phyloP scores from a whole-genome alignment of 2,797 vertebrate genomes.

The Clarias laeviceps region DNA sequence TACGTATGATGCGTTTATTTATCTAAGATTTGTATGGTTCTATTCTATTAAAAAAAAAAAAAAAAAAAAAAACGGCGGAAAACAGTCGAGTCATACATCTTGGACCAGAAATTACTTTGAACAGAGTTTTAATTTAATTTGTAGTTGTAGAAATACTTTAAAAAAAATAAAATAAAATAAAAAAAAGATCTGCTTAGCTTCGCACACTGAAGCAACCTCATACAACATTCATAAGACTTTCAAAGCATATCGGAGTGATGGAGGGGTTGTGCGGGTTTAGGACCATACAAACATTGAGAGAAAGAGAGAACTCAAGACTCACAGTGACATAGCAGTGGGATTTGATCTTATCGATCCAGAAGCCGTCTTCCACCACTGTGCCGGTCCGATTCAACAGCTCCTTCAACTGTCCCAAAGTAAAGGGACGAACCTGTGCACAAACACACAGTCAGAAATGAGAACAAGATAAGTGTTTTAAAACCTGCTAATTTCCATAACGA shows the following conservation, averaged over 20 bases:
- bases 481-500: neutral
- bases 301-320: slow-evolving; percentile 50
- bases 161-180: no score
- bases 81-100: neutral
- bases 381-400: slow-evolving; percentile 87
- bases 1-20: neutral
- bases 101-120: neutral
- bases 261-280: no score
- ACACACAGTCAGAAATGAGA: neutral
- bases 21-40: neutral
- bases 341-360: slow-evolving; percentile 96
- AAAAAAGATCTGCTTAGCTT: neutral
- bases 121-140: neutral
- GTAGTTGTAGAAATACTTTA: neutral
- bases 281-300: neutral
- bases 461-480: no score
- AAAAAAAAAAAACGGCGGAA: neutral
- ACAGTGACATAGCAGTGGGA: slow-evolving; percentile 95
- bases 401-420: slow-evolving; percentile 89
- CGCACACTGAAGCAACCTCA: neutral
- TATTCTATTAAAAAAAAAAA: no score
- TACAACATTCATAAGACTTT: neutral
- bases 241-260: neutral
- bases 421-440: slow-evolving; percentile 83
- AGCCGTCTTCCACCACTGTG: slow-evolving; percentile 83